A percentile compares a stretch with the other conserved stretches of the same genome.
Evolutionary conservation across 2,888 invertebrate genomes (phyloP).

Genomic region (Hirtodrosophila confusa): DNA sequence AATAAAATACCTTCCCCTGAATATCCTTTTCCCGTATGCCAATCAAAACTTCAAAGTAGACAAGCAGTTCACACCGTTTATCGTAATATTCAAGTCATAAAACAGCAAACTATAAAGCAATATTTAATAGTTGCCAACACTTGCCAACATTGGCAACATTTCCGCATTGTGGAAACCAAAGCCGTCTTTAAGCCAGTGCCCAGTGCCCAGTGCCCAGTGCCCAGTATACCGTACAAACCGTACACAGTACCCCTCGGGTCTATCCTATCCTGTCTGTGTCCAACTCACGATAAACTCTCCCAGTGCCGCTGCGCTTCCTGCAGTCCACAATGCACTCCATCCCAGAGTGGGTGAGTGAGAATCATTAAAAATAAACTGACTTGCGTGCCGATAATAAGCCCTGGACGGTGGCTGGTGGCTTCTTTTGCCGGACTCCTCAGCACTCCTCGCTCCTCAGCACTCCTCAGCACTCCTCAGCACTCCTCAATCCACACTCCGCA

Average conservation of each 20-base stretch:
- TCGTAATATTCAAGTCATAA: slow-evolving; percentile 59
- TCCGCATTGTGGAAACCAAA: slow-evolving; percentile 66
- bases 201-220: slow-evolving; percentile 14
- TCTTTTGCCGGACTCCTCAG: slow-evolving; percentile 11
- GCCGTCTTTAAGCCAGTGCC: slow-evolving; percentile 42
- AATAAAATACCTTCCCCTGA: not conserved
- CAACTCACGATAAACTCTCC: slow-evolving; percentile 56
- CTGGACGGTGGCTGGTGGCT: slow-evolving; percentile 33
- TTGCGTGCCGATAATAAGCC: slow-evolving; percentile 82
- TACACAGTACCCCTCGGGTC: slow-evolving; percentile 34
- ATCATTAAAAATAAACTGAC: slow-evolving; percentile 82
- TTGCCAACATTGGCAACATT: slow-evolving; percentile 70
- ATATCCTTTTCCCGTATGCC: slow-evolving; percentile 25
- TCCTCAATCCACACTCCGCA: not conserved
- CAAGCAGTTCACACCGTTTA: slow-evolving; percentile 58
- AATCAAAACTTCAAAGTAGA: slow-evolving; percentile 24
- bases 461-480: slow-evolving; percentile 3
- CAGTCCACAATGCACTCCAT: slow-evolving; percentile 20
- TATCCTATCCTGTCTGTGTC: slow-evolving; percentile 43
- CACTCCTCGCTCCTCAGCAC: slow-evolving; percentile 6
- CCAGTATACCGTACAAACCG: too few species aligned
- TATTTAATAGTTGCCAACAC: slow-evolving; percentile 74
- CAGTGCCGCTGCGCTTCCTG: slow-evolving; percentile 36
- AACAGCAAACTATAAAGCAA: slow-evolving; percentile 62
- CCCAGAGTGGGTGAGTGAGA: slow-evolving; percentile 75